phyloP scores from a whole-genome alignment of 2,888 invertebrate species.

The Pollenia griseotomentosa region DNA sequence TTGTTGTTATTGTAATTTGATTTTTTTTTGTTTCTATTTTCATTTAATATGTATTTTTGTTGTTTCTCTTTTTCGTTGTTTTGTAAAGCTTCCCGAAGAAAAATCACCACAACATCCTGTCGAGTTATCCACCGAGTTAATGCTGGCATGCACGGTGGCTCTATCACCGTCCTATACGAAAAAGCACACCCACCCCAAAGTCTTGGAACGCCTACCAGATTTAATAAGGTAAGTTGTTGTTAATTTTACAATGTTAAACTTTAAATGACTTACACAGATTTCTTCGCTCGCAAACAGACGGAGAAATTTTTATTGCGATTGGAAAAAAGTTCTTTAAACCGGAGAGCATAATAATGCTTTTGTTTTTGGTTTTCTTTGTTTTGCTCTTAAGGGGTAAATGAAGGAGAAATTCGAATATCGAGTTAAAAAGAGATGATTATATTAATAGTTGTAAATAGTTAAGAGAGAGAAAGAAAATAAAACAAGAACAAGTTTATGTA shows the following conservation, averaged over 20 bases:
- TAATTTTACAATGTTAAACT: background rate
- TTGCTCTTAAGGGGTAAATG: slow-evolving; percentile 47
- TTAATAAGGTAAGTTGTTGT: slow-evolving; percentile 83
- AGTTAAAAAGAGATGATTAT: slow-evolving; percentile 30
- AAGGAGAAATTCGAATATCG: slow-evolving; percentile 70
- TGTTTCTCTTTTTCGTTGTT: slow-evolving; percentile 61
- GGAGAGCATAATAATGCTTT: slow-evolving; percentile 31
- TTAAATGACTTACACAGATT: slow-evolving; percentile 45
- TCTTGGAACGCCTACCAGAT: slow-evolving; percentile 84
- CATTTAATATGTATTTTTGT: slow-evolving; percentile 38
- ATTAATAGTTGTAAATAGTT: too few species aligned
- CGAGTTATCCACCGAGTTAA: slow-evolving; percentile 84
- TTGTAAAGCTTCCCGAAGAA: slow-evolving; percentile 84
- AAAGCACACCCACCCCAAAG: slow-evolving; percentile 84
- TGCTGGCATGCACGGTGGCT: slow-evolving; percentile 84
- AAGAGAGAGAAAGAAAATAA: background rate
- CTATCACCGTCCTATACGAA: slow-evolving; percentile 83
- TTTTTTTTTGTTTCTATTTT: slow-evolving; percentile 28
- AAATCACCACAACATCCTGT: slow-evolving; percentile 84
- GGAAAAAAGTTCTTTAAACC: slow-evolving; percentile 8
- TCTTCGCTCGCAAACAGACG: slow-evolving; percentile 3
- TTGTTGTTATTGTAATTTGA: slow-evolving; percentile 5
- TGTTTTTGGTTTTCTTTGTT: background rate
- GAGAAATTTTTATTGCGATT: slow-evolving; percentile 10
- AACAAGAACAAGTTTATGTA: slow-evolving; percentile 2